These are phyloP conservation scores for Crocallis elinguaria DNA, from an alignment of 2,888 invertebrate genomes.

Conservation along the genomic window DNA sequence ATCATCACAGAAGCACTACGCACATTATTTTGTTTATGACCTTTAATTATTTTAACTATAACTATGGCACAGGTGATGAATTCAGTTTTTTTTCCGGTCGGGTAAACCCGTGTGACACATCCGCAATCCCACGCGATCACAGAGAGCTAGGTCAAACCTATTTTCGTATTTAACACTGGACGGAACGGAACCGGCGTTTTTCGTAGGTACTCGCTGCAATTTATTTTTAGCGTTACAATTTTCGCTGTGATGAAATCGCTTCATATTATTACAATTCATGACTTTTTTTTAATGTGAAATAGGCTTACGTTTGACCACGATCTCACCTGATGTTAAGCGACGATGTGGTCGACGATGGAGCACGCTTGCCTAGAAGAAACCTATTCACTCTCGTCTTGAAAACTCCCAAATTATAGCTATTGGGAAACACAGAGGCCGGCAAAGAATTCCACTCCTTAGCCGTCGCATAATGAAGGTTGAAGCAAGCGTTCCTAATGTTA, in stretches of 20 bases:
- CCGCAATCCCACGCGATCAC: slow-evolving; percentile 66
- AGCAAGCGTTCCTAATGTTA: too few relatives aligned
- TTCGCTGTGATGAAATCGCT: slow-evolving; percentile 12
- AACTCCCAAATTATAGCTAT: too few relatives aligned
- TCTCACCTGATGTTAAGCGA: too few relatives aligned
- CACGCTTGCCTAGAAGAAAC: too few relatives aligned
- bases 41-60: slow-evolving; percentile 43
- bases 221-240: slow-evolving; percentile 45
- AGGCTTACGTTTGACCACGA: too few relatives aligned
- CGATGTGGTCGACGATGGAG: too few relatives aligned
- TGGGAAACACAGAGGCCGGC: too few relatives aligned
- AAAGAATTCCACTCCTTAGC: too few relatives aligned
- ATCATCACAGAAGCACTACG: slow-evolving; percentile 11
- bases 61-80: slow-evolving; percentile 41
- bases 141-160: slow-evolving; percentile 65
- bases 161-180: slow-evolving; percentile 64
- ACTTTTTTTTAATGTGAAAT: too few relatives aligned
- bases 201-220: slow-evolving; percentile 34
- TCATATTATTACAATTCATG: slow-evolving; percentile 1
- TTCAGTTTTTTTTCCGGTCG: slow-evolving; percentile 62
- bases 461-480: too few relatives aligned
- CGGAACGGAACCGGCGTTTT: slow-evolving; percentile 45
- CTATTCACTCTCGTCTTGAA: too few relatives aligned
- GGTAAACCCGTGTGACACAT: slow-evolving; percentile 71
- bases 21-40: slow-evolving; percentile 25